These are phyloP conservation scores for Lepidurus packardi DNA, from an alignment of 1,140 invertebrate species.

Conservation along the genomic window DNA sequence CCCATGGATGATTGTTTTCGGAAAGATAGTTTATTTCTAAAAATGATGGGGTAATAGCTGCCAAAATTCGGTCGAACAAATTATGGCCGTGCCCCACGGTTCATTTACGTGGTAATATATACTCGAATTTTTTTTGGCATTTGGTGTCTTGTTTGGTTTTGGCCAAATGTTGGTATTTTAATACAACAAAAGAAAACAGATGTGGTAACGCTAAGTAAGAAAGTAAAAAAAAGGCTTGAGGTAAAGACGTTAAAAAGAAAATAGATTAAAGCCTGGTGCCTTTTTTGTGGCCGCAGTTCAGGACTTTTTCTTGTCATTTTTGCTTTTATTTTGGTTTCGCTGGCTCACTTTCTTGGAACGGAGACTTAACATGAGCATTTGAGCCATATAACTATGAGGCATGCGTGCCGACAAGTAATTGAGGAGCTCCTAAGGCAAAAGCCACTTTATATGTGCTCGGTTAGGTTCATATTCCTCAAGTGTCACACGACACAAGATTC, in stretches of 20 bases:
- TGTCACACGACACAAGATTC: slow-evolving; percentile 21
- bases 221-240: neutral
- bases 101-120: neutral
- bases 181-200: neutral
- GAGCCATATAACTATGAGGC: neutral
- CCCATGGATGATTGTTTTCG: neutral
- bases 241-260: neutral
- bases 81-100: neutral
- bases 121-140: neutral
- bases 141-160: neutral
- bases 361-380: neutral
- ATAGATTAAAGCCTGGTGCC: no score
- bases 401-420: slow-evolving; percentile 18
- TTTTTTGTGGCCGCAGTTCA: no score
- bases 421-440: slow-evolving; percentile 6
- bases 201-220: no score
- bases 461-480: slow-evolving; percentile 15
- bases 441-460: neutral
- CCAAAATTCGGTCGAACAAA: neutral
- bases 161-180: neutral
- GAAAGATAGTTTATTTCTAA: neutral
- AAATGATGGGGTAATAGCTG: neutral
- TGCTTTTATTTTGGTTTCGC: neutral
- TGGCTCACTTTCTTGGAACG: neutral
- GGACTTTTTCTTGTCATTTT: neutral